Conservation (phyloP, 2,113 vertebrate genomes). For the Callionymus lyra region DNA sequence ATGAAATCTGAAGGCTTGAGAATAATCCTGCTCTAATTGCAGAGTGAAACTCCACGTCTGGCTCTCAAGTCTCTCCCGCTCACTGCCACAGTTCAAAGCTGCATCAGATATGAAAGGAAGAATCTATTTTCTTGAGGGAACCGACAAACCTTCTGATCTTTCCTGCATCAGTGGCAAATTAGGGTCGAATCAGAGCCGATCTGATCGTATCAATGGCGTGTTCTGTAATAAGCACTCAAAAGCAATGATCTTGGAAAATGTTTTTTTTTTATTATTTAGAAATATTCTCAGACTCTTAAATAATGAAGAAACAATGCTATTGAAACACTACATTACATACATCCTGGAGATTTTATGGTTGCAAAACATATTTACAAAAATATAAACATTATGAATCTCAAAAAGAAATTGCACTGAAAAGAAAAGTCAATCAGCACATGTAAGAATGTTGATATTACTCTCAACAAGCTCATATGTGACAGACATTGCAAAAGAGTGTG, state of each 20-base stretch:
- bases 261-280: slow-evolving; percentile 47
- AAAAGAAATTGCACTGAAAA: slow-evolving; percentile 11
- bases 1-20: neutral
- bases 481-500: slow-evolving; percentile 24
- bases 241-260: slow-evolving; percentile 28
- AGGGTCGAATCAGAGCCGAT: too few species aligned
- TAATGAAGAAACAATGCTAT: slow-evolving; percentile 34
- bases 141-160: too few species aligned
- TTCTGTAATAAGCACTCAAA: neutral
- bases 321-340: slow-evolving; percentile 25
- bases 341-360: slow-evolving; percentile 1
- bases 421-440: neutral
- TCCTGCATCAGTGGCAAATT: too few species aligned
- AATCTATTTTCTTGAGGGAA: neutral
- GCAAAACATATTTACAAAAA: too few species aligned
- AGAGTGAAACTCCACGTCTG: neutral
- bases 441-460: too few species aligned
- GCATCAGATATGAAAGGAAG: slow-evolving; percentile 15
- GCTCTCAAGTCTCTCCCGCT: neutral
- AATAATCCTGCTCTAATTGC: neutral
- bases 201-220: neutral
- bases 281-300: slow-evolving; percentile 48
- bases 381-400: slow-evolving; percentile 1
- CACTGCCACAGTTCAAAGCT: slow-evolving; percentile 10
- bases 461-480: slow-evolving; percentile 21